Conservation (phyloP, 1,140 invertebrate species). For the Lerema accius region DNA sequence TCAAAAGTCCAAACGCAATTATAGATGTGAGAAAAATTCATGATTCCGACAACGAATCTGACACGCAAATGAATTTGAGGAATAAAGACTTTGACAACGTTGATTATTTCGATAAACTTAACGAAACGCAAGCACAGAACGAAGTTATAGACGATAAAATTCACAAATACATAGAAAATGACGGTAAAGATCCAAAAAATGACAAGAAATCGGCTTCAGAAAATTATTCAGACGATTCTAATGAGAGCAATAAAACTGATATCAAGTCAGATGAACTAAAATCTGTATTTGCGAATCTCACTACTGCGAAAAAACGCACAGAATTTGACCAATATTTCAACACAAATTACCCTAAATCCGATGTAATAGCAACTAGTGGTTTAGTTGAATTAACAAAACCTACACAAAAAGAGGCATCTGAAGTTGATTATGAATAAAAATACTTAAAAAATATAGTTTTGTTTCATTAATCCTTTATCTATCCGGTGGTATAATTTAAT, state of each 20-base stretch:
- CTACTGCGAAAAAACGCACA: constrained; percentile 33
- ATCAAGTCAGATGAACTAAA: neutral
- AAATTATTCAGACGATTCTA: neutral
- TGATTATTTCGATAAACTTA: neutral
- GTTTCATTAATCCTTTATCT: too few species aligned
- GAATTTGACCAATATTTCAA: constrained; percentile 57
- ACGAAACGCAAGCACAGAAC: neutral
- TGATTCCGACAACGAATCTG: neutral
- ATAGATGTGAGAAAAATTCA: neutral
- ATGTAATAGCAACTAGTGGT: constrained; percentile 38
- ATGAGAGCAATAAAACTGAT: constrained; percentile 4
- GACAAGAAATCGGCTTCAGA: neutral
- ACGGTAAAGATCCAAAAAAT: neutral
- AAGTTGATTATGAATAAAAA: constrained; percentile 26
- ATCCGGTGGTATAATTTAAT: too few species aligned
- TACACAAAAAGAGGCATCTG: neutral
- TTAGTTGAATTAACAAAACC: constrained; percentile 33
- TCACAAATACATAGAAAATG: neutral
- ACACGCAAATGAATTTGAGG: neutral
- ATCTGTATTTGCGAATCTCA: constrained; percentile 14
- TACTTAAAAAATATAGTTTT: too few species aligned
- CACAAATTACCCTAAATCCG: constrained; percentile 33
- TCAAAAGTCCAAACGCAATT: neutral
- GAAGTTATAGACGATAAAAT: neutral
- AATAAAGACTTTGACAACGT: neutral